Evolutionary conservation across 2,888 invertebrate species (phyloP), one percentile per base, ranked within the genome.

Genomic region (Idaea biselata): DNA sequence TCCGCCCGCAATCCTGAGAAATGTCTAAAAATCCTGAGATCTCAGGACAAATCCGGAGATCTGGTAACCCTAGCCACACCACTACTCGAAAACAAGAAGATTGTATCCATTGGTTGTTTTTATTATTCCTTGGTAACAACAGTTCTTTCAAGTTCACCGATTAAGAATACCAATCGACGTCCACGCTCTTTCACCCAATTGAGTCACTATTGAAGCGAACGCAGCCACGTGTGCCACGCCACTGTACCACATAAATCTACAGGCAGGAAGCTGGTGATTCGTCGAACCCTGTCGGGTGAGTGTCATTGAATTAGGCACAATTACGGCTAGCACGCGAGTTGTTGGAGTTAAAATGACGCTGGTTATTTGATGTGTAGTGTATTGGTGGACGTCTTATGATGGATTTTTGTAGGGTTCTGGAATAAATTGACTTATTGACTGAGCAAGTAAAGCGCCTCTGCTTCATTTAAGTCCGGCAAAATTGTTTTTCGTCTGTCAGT

Each of bases 241-340:
- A 58, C 33, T 59, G 25, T 11, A 57, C 63, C 64, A 65, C 58
- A 67, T 65, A 67, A 65, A 67, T 65, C 62, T 33, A 60, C 59
- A 57, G 59, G 65, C 68, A 66, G 68, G 64, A 66, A 64, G 77
- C 66, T 63, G 66, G 61, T 58, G 61, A 66, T 66, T 65, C 59
- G 64, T 56, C 59, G 64, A 14, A 31, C 60, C 66, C 71, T 66
- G 58, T 32, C 65, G 63, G 73, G 76, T 75, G 60, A 55, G 44
- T 33, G 56, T 60, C 66, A 73, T 80, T 71, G 70, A 80, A 80
- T 81, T 78, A 79, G 73, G 64, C 67, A 68, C 78, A 80, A 80
- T 80, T 78, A 78, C 68, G 60, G 65, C 18, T 59, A 71, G 72
- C 81, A 80, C 81, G 79, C 81, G 76, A 80, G 64, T 69, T 61